Percentiles rank a stretch among this genome's conserved stretches.
These are phyloP conservation scores for Lacerta viridis DNA, from an alignment of 2,797 vertebrate genomes.

Conservation along the genomic window DNA sequence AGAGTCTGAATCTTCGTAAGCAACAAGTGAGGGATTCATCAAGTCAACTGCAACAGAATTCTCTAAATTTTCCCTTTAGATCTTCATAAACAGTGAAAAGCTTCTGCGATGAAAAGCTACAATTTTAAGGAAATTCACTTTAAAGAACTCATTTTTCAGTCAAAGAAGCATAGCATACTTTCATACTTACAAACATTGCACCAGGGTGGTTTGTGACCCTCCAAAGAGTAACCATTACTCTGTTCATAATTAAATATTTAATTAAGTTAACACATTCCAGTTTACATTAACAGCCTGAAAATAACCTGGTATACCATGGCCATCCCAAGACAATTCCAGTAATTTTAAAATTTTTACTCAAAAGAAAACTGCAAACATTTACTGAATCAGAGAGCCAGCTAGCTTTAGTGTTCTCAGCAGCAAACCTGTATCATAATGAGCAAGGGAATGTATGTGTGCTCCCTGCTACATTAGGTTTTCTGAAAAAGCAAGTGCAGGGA, in stretches of 20 bases:
- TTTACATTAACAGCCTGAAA: neutral
- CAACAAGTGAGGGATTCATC: conserved; percentile 91
- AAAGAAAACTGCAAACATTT: neutral
- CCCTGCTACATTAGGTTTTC: neutral
- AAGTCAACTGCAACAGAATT: conserved; percentile 41
- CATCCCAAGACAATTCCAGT: neutral
- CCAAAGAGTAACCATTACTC: neutral
- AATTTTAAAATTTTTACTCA: neutral
- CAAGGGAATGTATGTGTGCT: too few species aligned
- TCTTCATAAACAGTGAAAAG: conserved; percentile 52
- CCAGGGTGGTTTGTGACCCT: neutral
- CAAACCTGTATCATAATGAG: neutral
- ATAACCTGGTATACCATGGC: neutral
- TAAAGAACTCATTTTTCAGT: neutral
- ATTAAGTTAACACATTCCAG: neutral
- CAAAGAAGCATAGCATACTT: conserved; percentile 11
- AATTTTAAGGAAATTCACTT: conserved; percentile 55
- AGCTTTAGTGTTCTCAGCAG: neutral
- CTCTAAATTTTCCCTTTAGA: conserved; percentile 50
- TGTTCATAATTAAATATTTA: conserved; percentile 31
- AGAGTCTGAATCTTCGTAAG: conserved; percentile 93
- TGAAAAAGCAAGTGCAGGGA: neutral
- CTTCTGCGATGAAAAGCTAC: conserved; percentile 66
- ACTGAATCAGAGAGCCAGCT: neutral
- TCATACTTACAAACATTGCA: conserved; percentile 27